Evolutionary conservation across 2,113 vertebrate species (phyloP).

Genomic region (Narcine bancroftii): DNA sequence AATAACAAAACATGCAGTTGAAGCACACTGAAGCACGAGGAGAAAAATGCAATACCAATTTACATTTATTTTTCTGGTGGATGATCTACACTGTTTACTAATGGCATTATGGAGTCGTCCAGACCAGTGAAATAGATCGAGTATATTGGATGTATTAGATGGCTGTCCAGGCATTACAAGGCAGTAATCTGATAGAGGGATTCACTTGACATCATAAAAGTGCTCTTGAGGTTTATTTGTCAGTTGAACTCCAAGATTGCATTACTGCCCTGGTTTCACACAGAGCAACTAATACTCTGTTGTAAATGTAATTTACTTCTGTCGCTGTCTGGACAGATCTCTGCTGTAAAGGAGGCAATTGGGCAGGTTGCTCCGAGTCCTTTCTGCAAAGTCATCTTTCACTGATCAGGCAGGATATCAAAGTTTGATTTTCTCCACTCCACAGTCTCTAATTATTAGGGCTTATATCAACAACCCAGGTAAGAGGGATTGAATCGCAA

Average conservation of each 20-base stretch:
- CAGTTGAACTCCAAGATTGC: constrained; percentile 13
- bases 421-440: not conserved
- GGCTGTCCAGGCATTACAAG: not conserved
- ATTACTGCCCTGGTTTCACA: not conserved
- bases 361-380: not conserved
- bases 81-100: not conserved
- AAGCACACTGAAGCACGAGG: not conserved
- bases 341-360: not conserved
- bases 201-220: not conserved
- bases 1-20: not conserved
- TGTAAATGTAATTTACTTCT: not conserved
- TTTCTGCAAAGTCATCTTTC: not conserved
- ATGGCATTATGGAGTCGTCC: not conserved
- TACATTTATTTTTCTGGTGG: not conserved
- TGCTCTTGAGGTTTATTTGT: constrained; percentile 22
- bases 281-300: not conserved
- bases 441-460: not conserved
- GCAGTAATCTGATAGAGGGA: constrained; percentile 15
- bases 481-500: not conserved
- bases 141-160: not conserved
- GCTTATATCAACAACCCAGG: not conserved
- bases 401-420: constrained; percentile 14
- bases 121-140: not conserved
- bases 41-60: not conserved
- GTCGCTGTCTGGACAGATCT: not conserved